Base-by-base conservation (phyloP, 2,797 vertebrate genomes). In the Octomys mimax region DNA sequence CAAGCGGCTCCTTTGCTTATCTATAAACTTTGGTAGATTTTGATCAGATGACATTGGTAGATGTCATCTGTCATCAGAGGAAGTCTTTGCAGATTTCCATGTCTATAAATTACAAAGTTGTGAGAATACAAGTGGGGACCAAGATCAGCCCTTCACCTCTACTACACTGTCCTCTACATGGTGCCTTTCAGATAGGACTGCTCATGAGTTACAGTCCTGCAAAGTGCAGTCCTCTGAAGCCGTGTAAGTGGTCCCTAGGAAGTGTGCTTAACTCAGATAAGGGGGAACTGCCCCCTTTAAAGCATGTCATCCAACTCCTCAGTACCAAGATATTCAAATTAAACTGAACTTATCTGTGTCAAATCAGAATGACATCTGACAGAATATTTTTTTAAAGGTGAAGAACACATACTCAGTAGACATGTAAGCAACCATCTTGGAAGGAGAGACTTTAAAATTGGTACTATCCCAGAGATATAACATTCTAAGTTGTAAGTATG, bases 131-230 rank as follows among this genome's bases (percentile, higher is more conserved):
- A 12, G 66, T 75, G 61, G 49, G 21, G 39, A 91, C 71, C 62
- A 33, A 3, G 11, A 1, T 19, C 28, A 18, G 81, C 21, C 12
- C 21, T 68, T 81, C 11, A 6, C 66, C 26, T 83, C 49, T 33
- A 0, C 24, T 33, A 0, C 28, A 13, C 9, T 52, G 61, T 31
- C 22, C 26, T n/a, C 28, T 28, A 2, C 9, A 0, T 39, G 57
- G 49, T 6, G 19, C 31, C 9, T 28, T 49, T 33, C 26, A 1
- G 6, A 0, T 2, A 11, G 1, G 18, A 22, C 12, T 22, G 1
- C 6, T 57, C 7, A 2, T 13, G 26, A 59, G 28, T 12, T 33
- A 16, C 14, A 5, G n/a, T 57, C 46, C 59, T 24, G 0, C 4
- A 31, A 16, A 24, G 18, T 14, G 4, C 2, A 49, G 16, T 0